phyloP scores from a whole-genome alignment of 2,797 vertebrate genomes.

The Holocentrus rufus region DNA sequence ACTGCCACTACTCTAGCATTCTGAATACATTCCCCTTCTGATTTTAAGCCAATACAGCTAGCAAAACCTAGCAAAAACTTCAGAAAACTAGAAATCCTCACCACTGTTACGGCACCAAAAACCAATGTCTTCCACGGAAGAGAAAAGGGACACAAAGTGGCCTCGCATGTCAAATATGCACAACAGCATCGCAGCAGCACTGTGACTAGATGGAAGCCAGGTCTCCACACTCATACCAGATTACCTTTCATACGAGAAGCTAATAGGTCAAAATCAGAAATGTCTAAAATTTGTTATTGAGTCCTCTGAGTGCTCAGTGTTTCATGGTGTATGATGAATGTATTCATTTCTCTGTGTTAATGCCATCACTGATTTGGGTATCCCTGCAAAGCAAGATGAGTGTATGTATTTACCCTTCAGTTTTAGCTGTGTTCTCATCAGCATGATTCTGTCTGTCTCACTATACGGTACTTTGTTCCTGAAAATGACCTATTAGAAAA shows the following conservation, averaged over 20 bases:
- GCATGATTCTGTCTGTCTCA: constrained; percentile 60
- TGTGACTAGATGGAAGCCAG: constrained; percentile 28
- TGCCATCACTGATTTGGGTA: not conserved
- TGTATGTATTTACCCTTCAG: not conserved
- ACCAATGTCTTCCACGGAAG: constrained; percentile 52
- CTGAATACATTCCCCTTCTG: not conserved
- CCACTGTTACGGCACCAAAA: constrained; percentile 28
- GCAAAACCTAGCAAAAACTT: not conserved
- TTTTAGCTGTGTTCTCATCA: constrained; percentile 7
- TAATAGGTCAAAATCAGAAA: not conserved
- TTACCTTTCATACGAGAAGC: constrained; percentile 6
- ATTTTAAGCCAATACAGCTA: not conserved
- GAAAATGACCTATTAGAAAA: constrained; percentile 37
- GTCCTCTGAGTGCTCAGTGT: constrained; percentile 23
- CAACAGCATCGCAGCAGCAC: constrained; percentile 29
- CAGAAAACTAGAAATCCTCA: not conserved
- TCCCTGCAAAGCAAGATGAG: not conserved
- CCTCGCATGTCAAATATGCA: constrained; percentile 1
- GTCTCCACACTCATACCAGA: constrained; percentile 13
- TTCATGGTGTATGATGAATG: constrained; percentile 53
- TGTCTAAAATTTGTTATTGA: not conserved
- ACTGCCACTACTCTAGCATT: constrained; percentile 2
- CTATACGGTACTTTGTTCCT: constrained; percentile 33
- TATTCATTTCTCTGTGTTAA: constrained; percentile 41
- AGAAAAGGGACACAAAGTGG: not conserved